Base-by-base conservation (phyloP, 2,113 vertebrate species). In the Pomatostomus ruficeps region DNA sequence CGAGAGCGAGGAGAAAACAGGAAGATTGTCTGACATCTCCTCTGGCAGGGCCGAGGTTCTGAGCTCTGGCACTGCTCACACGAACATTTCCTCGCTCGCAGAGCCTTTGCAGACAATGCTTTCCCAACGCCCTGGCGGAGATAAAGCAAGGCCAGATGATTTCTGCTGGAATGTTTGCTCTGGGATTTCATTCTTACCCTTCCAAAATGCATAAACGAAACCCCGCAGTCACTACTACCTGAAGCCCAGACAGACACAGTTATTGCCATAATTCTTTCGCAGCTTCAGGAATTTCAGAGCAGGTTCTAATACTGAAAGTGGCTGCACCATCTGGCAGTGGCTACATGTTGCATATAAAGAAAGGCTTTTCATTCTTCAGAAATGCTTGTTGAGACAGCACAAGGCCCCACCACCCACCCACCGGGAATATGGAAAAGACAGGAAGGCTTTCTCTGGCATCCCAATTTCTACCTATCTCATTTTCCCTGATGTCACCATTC, bases 11-110 rank as follows among this genome's bases (percentile, higher is more conserved):
- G 55, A 66, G 82, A 81, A 77, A 76, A 74, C 49, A 71, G 66
- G 82, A 91, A 38, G 43, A 25, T 63, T 90, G 88, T 51, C 67
- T 91, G 89, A 68, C 68, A 75, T 86, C 68, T 90, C 90, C 51
- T 89, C 91, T 81, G 75, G 85, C 51, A 75, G 86, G 79, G 36
- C 67, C 71, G 68, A 62, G 83, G 38, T 35, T 57, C 29, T 26
- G 63, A 91, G n/a, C 31, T 1, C 35, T 40, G 70, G 48, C 65
- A 2, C 45, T 31, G 46, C 9, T 94, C 42, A 48, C 18, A 77
- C 7, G 51, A 81, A 77, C 10, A 74, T 63, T 42, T 90, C 71
- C 72, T 25, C 58, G 49, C 43, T 88, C 58, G n/a, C 51, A n/a
- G 13, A 8, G n/a, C 35, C 33, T 45, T 83, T 82, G 43, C 48